Evolutionary conservation across 92 coral and sea anemone species (phyloP).

Genomic region (Porites cylindrica): DNA sequence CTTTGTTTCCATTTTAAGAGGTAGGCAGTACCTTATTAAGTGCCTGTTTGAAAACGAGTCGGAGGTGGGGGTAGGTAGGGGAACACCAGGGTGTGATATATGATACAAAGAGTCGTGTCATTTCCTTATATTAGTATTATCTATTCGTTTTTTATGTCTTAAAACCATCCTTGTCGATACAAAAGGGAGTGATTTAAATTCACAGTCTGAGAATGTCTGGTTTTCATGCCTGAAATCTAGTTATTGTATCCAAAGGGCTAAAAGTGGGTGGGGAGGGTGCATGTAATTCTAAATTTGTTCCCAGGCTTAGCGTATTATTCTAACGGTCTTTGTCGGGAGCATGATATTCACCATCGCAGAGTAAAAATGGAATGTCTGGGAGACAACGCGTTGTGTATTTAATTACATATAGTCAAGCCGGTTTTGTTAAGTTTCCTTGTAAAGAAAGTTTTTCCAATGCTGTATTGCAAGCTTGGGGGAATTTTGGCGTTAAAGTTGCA

Average conservation of each 20-base stretch:
- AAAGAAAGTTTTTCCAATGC: slow-evolving; percentile 31
- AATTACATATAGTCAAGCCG: slow-evolving; percentile 38
- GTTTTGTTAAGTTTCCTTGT: slow-evolving; percentile 25
- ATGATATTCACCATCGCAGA: no score
- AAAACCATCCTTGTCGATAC: slow-evolving; percentile 27
- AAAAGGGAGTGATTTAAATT: slow-evolving; percentile 18
- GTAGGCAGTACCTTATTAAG: neutral
- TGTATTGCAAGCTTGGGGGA: slow-evolving; percentile 39
- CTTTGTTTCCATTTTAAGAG: slow-evolving; percentile 20
- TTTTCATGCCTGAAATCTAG: slow-evolving; percentile 18
- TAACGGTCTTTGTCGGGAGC: no score
- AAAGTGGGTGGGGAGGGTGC: no score
- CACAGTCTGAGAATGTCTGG: slow-evolving; percentile 32
- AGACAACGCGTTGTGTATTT: slow-evolving; percentile 28
- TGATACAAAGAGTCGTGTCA: slow-evolving; percentile 17
- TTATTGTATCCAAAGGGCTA: no score
- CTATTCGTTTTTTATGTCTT: slow-evolving; percentile 3
- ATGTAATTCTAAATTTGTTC: no score
- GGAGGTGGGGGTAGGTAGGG: neutral
- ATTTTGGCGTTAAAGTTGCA: neutral
- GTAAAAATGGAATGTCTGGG: neutral
- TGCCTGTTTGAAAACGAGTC: slow-evolving; percentile 38
- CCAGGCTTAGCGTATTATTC: no score
- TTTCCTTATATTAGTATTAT: slow-evolving; percentile 13
- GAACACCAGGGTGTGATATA: slow-evolving; percentile 21